phyloP scores from a whole-genome alignment of 1,140 invertebrate species.

The Atta texana region DNA sequence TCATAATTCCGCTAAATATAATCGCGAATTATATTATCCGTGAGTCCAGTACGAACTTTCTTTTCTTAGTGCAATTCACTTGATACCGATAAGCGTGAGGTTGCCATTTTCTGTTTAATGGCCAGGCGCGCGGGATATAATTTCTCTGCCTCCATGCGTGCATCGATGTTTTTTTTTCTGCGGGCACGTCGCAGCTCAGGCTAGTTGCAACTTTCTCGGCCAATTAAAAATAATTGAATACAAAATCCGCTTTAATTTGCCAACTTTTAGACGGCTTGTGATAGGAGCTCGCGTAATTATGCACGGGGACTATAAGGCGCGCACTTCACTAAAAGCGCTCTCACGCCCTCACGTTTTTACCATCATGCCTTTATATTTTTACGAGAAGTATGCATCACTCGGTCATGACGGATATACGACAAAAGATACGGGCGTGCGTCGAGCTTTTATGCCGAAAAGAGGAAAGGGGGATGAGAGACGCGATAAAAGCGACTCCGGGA shows the following conservation, averaged over 20 bases:
- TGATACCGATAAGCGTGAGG: slow-evolving; percentile 11
- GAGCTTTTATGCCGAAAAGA: slow-evolving; percentile 56
- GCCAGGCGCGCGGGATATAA: neutral
- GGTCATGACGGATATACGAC: slow-evolving; percentile 33
- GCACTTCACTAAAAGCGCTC: slow-evolving; percentile 18
- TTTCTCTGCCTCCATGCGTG: neutral
- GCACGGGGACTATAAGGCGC: slow-evolving; percentile 26
- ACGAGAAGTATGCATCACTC: slow-evolving; percentile 52
- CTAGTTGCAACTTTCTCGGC: slow-evolving; percentile 26
- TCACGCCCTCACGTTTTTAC: slow-evolving; percentile 24
- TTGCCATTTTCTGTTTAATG: slow-evolving; percentile 30
- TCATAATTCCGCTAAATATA: neutral
- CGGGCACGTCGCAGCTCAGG: neutral
- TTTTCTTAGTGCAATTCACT: neutral
- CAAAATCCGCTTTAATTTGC: slow-evolving; percentile 55
- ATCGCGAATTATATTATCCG: slow-evolving; percentile 7
- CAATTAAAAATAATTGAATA: slow-evolving; percentile 68
- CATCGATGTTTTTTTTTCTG: slow-evolving; percentile 19
- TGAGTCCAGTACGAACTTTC: neutral
- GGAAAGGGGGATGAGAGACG: too few species aligned
- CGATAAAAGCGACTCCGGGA: slow-evolving; percentile 33
- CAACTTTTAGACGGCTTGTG: slow-evolving; percentile 55
- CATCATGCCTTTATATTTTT: slow-evolving; percentile 50
- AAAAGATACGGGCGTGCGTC: slow-evolving; percentile 52
- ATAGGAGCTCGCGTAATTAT: slow-evolving; percentile 62